Percentiles rank a stretch among this genome's conserved stretches.
Conservation (phyloP, 2,797 vertebrate genomes). For the Miopithecus talapoin region DNA sequence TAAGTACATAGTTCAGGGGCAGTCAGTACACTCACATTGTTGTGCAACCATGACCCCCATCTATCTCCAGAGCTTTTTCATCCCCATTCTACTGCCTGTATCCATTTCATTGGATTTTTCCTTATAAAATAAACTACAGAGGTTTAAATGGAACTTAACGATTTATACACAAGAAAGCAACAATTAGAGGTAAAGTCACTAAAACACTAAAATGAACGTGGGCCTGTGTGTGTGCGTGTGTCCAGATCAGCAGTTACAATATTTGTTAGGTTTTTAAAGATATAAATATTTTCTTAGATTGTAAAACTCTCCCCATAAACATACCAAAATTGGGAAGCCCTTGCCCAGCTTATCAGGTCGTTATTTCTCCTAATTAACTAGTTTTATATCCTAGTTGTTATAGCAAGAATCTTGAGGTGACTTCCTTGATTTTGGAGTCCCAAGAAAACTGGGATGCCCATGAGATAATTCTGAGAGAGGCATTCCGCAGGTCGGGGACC, state of each 20-base stretch:
- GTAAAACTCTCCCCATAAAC: background rate
- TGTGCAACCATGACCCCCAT: fast-evolving
- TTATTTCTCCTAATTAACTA: background rate
- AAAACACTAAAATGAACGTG: fast-evolving
- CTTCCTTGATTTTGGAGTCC: background rate
- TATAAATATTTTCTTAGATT: too few relatives aligned
- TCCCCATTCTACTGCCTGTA: background rate
- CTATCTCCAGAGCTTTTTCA: background rate
- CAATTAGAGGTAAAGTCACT: background rate
- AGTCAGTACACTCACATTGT: fast-evolving
- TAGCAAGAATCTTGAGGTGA: background rate
- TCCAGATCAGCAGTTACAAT: background rate
- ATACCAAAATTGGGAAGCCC: background rate
- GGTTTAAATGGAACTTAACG: background rate
- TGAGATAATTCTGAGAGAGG: background rate
- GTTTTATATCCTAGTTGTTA: background rate
- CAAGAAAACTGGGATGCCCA: background rate
- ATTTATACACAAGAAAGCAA: background rate
- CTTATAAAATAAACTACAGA: background rate
- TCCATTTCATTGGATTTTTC: background rate
- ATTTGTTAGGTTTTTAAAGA: background rate
- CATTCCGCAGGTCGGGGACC: background rate
- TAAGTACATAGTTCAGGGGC: background rate
- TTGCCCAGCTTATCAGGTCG: background rate
- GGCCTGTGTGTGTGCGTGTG: background rate